Percentiles rank a stretch among this genome's conserved stretches.
Conservation (phyloP, 2,888 invertebrate genomes). For the Pseudolycoriella hygida region DNA sequence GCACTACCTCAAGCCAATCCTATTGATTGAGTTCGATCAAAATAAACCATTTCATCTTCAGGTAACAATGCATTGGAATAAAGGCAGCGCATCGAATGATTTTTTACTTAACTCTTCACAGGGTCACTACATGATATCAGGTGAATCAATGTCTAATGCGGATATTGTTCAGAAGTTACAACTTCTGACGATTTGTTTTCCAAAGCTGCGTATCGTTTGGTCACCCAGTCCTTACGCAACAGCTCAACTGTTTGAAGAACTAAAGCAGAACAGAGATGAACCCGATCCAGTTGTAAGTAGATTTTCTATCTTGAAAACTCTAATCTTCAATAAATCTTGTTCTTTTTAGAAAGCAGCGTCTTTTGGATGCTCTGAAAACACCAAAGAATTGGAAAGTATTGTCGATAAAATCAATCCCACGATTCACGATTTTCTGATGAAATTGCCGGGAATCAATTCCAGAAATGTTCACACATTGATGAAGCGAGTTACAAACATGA, state of each 20-base stretch:
- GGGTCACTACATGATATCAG: conserved; percentile 65
- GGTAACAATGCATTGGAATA: conserved; percentile 38
- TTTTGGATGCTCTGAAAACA: conserved; percentile 48
- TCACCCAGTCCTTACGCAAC: conserved; percentile 92
- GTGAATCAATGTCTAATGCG: conserved; percentile 43
- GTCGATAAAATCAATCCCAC: conserved; percentile 49
- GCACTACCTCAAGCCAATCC: conserved; percentile 69
- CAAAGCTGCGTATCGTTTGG: conserved; percentile 84
- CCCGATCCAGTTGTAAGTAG: conserved; percentile 43
- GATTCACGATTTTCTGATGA: conserved; percentile 65
- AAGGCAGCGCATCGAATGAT: not conserved
- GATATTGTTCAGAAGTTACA: conserved; percentile 77
- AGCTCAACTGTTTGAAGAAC: conserved; percentile 86
- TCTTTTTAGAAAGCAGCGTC: conserved; percentile 37
- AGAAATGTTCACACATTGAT: conserved; percentile 67
- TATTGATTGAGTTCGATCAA: conserved; percentile 92
- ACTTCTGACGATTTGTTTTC: conserved; percentile 88
- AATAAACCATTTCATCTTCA: conserved; percentile 81
- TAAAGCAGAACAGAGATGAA: conserved; percentile 75
- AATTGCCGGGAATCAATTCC: conserved; percentile 74
- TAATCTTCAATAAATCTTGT: too few species aligned
- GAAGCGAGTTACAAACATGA: conserved; percentile 51
- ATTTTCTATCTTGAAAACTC: too few species aligned
- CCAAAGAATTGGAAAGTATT: conserved; percentile 32
- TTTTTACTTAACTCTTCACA: conserved; percentile 23